phyloP scores from a whole-genome alignment of 2,888 invertebrate species.

The Cephus runcator region DNA sequence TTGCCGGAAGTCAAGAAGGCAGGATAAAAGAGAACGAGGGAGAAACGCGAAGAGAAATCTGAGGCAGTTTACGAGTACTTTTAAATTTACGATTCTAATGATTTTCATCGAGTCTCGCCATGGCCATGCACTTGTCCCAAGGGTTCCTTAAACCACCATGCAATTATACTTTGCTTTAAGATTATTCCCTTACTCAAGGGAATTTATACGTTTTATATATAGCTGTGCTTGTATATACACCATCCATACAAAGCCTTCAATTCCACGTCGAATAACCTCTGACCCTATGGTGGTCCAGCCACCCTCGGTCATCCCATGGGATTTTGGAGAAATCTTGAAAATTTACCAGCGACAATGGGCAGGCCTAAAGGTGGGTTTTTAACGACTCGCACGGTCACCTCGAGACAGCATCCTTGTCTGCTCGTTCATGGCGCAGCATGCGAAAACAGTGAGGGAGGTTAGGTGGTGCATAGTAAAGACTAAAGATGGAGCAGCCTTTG shows the following conservation, averaged over 20 bases:
- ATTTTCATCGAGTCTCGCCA: background rate
- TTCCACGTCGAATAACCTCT: background rate
- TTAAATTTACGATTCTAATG: background rate
- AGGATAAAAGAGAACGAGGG: background rate
- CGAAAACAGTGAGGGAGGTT: slow-evolving; percentile 18
- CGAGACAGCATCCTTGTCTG: slow-evolving; percentile 16
- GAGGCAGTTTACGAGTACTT: background rate
- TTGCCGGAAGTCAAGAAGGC: background rate
- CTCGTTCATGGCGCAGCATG: slow-evolving; percentile 18
- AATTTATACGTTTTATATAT: background rate
- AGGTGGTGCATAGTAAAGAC: slow-evolving; percentile 17
- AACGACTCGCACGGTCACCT: slow-evolving; percentile 24
- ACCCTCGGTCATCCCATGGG: background rate
- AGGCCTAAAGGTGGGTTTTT: slow-evolving; percentile 2
- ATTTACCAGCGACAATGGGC: background rate
- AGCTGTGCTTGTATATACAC: background rate
- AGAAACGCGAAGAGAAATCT: background rate
- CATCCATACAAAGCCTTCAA: background rate
- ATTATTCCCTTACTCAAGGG: background rate
- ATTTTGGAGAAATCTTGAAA: background rate
- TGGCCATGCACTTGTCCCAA: background rate
- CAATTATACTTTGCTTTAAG: background rate
- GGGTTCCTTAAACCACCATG: background rate
- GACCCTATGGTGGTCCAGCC: background rate
- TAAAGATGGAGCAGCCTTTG: background rate